These are phyloP conservation scores for Bhutanitis thaidina DNA, from an alignment of 2,888 invertebrate species.

Conservation along the genomic window DNA sequence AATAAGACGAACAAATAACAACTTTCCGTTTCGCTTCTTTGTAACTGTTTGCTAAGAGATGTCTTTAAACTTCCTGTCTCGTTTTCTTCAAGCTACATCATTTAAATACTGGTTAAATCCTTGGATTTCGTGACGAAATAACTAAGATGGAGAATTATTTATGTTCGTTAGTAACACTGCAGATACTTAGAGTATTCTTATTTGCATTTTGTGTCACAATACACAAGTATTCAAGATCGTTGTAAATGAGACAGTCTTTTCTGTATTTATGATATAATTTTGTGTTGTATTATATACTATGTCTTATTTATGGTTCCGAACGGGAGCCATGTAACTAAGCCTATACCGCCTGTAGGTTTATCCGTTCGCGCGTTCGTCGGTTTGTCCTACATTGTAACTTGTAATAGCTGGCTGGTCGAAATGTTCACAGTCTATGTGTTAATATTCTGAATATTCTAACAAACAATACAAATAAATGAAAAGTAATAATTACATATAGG, in stretches of 20 bases:
- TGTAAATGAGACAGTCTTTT: background rate
- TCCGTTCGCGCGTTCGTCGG: too few relatives aligned
- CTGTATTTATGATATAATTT: too few relatives aligned
- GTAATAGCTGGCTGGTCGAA: too few relatives aligned
- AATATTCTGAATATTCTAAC: too few relatives aligned
- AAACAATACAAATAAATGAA: too few relatives aligned
- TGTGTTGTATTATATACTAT: too few relatives aligned
- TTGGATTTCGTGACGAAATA: background rate
- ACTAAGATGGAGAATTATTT: background rate
- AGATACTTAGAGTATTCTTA: background rate
- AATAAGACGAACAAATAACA: background rate
- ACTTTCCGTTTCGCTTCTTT: background rate
- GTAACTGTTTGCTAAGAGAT: background rate
- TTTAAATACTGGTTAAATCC: background rate
- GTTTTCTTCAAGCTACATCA: background rate
- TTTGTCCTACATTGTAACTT: too few relatives aligned
- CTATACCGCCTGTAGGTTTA: too few relatives aligned
- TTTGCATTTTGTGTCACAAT: background rate
- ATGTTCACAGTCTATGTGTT: too few relatives aligned
- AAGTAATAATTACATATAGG: too few relatives aligned
- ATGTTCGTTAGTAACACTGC: constrained; percentile 1
- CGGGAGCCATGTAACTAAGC: too few relatives aligned
- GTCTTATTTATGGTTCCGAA: too few relatives aligned
- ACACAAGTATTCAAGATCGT: background rate
- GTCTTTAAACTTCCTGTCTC: background rate